These are phyloP conservation scores for Vidua chalybeata DNA, from an alignment of 2,113 vertebrate species.

Conservation along the genomic window DNA sequence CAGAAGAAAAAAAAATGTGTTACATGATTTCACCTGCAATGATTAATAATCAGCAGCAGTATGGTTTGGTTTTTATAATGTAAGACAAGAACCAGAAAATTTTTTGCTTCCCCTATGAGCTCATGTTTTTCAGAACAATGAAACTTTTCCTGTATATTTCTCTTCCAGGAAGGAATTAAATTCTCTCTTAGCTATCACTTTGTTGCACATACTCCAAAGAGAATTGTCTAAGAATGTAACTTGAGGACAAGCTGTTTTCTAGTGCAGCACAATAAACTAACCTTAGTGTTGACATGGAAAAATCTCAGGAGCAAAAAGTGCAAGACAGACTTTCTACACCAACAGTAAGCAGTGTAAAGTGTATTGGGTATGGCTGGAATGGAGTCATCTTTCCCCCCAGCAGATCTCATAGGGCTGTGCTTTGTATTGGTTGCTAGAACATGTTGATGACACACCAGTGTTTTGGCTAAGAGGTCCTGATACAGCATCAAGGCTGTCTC, in stretches of 20 bases:
- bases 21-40: neutral
- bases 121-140: neutral
- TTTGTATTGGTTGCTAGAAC: neutral
- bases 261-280: neutral
- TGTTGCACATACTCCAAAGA: neutral
- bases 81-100: neutral
- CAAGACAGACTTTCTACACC: neutral
- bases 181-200: neutral
- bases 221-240: neutral
- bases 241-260: neutral
- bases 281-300: neutral
- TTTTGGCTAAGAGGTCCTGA: neutral
- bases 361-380: neutral
- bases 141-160: neutral
- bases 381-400: neutral
- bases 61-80: neutral
- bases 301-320: neutral
- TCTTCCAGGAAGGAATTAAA: neutral
- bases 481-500: neutral
- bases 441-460: neutral
- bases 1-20: neutral
- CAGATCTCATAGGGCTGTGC: neutral
- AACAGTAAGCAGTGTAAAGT: neutral
- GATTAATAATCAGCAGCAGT: neutral
- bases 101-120: neutral